Percentiles rank a stretch among this genome's conserved stretches.
These are phyloP conservation scores for Callospermophilus lateralis DNA, from an alignment of 2,113 vertebrate species.

Conservation along the genomic window DNA sequence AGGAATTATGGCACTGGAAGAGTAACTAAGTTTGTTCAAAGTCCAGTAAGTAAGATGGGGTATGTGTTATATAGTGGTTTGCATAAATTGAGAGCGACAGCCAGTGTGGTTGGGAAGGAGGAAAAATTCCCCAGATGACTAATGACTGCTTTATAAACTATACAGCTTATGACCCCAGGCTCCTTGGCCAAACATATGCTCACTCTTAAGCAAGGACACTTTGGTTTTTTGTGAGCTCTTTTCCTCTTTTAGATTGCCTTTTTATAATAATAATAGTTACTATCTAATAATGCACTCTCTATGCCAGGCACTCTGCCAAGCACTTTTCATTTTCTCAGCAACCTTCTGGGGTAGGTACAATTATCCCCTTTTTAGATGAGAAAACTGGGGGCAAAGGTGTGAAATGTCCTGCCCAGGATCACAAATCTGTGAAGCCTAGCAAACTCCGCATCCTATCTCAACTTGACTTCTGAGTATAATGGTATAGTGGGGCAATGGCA, in stretches of 20 bases:
- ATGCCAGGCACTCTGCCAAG: background rate
- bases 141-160: constrained; percentile 42
- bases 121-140: constrained; percentile 31
- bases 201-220: background rate
- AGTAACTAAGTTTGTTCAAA: background rate
- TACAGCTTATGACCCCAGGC: background rate
- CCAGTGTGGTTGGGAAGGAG: background rate
- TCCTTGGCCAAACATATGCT: background rate
- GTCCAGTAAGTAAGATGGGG: background rate
- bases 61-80: background rate
- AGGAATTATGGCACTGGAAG: background rate
- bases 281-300: constrained; percentile 4
- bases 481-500: no score
- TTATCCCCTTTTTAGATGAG: constrained; percentile 7
- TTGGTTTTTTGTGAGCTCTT: constrained; percentile 30
- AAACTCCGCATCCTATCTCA: background rate
- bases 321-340: constrained; percentile 19
- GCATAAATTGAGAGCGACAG: background rate
- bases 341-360: background rate
- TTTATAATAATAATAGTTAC: constrained; percentile 27
- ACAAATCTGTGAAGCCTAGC: background rate
- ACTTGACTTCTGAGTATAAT: background rate
- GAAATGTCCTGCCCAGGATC: background rate
- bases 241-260: constrained; percentile 21
- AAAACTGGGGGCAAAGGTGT: background rate